These are phyloP conservation scores for Epicampocera succincta DNA, from an alignment of 2,888 invertebrate genomes.

Conservation along the genomic window DNA sequence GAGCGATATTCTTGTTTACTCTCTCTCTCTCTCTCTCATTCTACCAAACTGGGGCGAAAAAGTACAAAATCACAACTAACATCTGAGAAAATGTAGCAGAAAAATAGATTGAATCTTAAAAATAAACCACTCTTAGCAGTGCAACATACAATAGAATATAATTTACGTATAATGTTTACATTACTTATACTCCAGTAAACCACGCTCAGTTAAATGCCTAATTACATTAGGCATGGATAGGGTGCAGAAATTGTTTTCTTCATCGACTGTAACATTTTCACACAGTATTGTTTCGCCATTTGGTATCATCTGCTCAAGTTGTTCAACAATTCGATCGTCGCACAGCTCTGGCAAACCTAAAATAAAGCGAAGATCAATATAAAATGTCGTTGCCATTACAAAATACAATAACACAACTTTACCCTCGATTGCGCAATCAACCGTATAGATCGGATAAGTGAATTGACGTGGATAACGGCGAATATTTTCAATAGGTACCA, in stretches of 20 bases:
- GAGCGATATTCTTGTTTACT: too few species aligned
- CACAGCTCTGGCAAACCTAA: slow-evolving; percentile 69
- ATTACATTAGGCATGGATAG: slow-evolving; percentile 64
- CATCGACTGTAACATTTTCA: slow-evolving; percentile 58
- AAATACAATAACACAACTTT: background rate
- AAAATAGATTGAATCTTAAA: too few species aligned
- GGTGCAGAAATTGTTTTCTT: slow-evolving; percentile 66
- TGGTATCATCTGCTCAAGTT: slow-evolving; percentile 71
- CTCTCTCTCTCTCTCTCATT: too few species aligned
- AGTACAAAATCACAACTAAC: too few species aligned
- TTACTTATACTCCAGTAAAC: background rate
- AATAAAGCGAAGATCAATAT: background rate
- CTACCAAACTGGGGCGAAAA: too few species aligned
- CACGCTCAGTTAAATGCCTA: slow-evolving; percentile 1
- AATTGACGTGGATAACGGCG: slow-evolving; percentile 79
- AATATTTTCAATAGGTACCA: slow-evolving; percentile 75
- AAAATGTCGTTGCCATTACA: background rate
- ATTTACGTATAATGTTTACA: background rate
- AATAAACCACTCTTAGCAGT: too few species aligned
- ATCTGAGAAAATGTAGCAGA: too few species aligned
- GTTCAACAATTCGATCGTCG: slow-evolving; percentile 62
- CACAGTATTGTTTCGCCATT: slow-evolving; percentile 69
- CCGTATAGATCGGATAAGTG: slow-evolving; percentile 76
- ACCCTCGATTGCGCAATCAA: slow-evolving; percentile 76
- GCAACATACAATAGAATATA: background rate